These are phyloP conservation scores for Sapayoa aenigma DNA, from an alignment of 2,113 vertebrate genomes.

Conservation along the genomic window DNA sequence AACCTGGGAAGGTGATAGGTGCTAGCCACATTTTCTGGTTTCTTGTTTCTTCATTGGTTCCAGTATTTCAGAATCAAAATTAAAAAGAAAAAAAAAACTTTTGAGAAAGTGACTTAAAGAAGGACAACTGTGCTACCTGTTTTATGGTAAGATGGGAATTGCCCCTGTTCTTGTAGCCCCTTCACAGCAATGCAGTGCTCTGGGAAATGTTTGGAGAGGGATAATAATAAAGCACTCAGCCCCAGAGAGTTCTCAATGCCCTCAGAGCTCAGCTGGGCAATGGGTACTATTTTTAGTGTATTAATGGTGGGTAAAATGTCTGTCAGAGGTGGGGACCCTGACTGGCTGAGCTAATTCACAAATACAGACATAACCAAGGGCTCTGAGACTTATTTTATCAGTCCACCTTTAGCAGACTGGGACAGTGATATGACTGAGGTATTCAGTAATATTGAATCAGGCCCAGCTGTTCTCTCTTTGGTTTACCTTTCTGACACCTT, in stretches of 20 bases:
- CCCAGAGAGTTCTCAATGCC: fast-evolving
- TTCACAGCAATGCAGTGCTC: neutral
- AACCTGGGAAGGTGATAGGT: neutral
- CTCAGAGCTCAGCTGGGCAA: neutral
- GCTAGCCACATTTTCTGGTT: neutral
- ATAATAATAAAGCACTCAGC: neutral
- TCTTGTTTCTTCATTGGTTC: neutral
- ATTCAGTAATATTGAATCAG: neutral
- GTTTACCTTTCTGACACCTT: neutral
- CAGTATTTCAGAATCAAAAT: neutral
- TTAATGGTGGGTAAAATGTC: neutral
- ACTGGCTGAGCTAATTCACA: neutral
- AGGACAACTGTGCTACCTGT: fast-evolving
- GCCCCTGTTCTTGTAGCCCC: neutral
- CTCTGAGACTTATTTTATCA: neutral
- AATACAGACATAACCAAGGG: neutral
- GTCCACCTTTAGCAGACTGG: neutral
- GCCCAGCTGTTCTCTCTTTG: neutral
- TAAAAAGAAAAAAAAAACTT: neutral
- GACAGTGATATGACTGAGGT: fast-evolving
- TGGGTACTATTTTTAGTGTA: neutral
- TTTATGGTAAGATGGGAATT: neutral
- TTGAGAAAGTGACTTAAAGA: neutral
- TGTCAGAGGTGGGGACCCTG: neutral
- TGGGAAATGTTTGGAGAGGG: neutral